Base-by-base conservation (phyloP, 1,140 invertebrate species). In the Cephus cinctus region DNA sequence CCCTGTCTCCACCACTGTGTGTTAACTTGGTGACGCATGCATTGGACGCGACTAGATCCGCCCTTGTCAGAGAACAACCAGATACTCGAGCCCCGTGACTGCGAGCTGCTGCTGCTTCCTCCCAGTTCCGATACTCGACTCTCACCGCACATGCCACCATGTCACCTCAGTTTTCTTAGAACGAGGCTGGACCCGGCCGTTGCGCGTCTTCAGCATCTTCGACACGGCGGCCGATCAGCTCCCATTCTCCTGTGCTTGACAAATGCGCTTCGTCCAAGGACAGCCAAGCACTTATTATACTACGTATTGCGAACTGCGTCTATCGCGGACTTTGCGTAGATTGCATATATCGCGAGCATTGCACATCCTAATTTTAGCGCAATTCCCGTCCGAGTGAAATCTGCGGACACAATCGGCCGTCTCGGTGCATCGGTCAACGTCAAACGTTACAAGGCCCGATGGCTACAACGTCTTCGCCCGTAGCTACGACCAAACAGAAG, bases 371-470 rank as follows among this genome's bases (percentile, higher is more conserved):
- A 61, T 47, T 48, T 61, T 60, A 61, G 40, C 51, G 21, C 54
- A 35, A 60, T 60, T 60, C 54, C 43, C 48, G 48, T 45, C 48
- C 52, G 46, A 47, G 55, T 54, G 53, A 68, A 65, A 64, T 64
- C 59, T 61, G 59, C 50, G 61, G 64, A 70, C 67, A 73, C 69
- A 73, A 75, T 75, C 59, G 59, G 43, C 61, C 57, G 62, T 65
- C 64, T 61, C 59, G 52, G 51, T 48, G 53, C 67, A 75, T 73
- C 69, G 65, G 57, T 73, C 71, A 73, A 73, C 61, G 72, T 75
- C 72, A 59, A 50, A 57, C 48, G 44, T 36, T 71, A 73, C 71
- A 73, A 65, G 69, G 21, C 59, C 56, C 63, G 64, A 72, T 70
- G 68, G 60, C 67, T 58, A n/a, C n/a, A n/a, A n/a, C n/a, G n/a